Base-by-base conservation (phyloP, 2,797 vertebrate genomes). In the Amazona finschi region DNA sequence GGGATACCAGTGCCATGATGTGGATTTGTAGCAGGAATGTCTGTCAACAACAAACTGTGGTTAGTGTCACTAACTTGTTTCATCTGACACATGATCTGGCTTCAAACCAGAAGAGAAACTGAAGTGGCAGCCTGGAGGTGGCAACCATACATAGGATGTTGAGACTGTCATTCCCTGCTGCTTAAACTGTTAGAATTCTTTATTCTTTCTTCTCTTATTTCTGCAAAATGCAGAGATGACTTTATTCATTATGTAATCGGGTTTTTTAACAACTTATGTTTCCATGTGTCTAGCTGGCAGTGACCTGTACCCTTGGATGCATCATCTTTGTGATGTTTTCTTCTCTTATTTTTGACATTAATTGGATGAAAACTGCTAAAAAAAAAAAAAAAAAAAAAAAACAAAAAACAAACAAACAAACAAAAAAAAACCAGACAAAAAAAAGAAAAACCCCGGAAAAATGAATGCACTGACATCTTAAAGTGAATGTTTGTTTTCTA, bases 291-390 rank as follows among this genome's bases (percentile, higher is more conserved):
- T 84, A 78, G 52, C 28, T 53, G 55, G 50, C 22, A 11, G 61
- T 89, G 88, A 94, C 58, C 74, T 58, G 5, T 91, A 61, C 33
- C 47, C 41, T 78, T 62, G 30, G 36, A 57, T 21, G 13, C 38
- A 15, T 69, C 60, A 31, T 22, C 19, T 39, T 36, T 75, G 43
- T 81, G 52, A 41, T 89, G 7, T 19, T 86, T 91, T 79, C 79
- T 62, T 36, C 38, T 76, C 43, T 82, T 33, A 36, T 41, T 92
- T 94, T 86, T 88, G 41, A 86, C 46, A 67, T 20, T 85, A 91
- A 93, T 88, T 90, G 85, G 75, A 89, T 90, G 60, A 84, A 89
- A 96, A 89, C 24, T 77, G 74, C 39, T 77, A 84, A 15, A 33
- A 55, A 55, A 55, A 55, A 55, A 21, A 50, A 27, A 27, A 27